Percentiles rank a stretch among this genome's conserved stretches.
phyloP scores from a whole-genome alignment of 2,113 vertebrate species.

The Perca fluviatilis region DNA sequence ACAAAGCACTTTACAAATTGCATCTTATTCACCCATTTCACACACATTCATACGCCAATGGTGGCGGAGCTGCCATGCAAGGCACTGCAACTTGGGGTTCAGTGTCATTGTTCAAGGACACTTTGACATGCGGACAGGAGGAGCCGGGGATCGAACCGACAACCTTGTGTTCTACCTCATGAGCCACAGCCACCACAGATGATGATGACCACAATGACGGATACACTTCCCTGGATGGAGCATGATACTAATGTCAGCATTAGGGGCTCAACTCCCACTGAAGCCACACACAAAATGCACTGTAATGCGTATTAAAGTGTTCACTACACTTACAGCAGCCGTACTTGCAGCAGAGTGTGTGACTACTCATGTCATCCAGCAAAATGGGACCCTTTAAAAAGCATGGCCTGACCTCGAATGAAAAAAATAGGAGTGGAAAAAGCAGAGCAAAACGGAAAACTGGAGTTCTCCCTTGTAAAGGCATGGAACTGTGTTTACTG shows the following conservation, averaged over 20 bases:
- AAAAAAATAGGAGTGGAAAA: conserved; percentile 56
- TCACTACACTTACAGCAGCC: conserved; percentile 4
- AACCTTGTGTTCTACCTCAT: too few relatives aligned
- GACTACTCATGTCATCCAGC: conserved; percentile 9
- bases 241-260: not conserved
- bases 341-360: not conserved
- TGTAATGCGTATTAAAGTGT: not conserved
- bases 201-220: too few relatives aligned
- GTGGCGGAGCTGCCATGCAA: too few relatives aligned
- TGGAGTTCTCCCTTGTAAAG: conserved; percentile 72
- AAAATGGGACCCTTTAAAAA: conserved; percentile 38
- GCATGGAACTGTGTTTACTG: conserved; percentile 54
- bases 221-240: not conserved
- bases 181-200: too few relatives aligned
- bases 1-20: too few relatives aligned
- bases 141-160: too few relatives aligned
- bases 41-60: too few relatives aligned
- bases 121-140: too few relatives aligned
- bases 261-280: not conserved
- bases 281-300: not conserved
- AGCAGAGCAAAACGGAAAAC: conserved; percentile 63
- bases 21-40: too few relatives aligned
- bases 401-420: conserved; percentile 48
- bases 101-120: too few relatives aligned
- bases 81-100: too few relatives aligned